A percentile compares a stretch with the other conserved stretches of the same genome.
These are phyloP conservation scores for Myocastor coypus DNA, from an alignment of 2,113 vertebrate species.

Conservation along the genomic window DNA sequence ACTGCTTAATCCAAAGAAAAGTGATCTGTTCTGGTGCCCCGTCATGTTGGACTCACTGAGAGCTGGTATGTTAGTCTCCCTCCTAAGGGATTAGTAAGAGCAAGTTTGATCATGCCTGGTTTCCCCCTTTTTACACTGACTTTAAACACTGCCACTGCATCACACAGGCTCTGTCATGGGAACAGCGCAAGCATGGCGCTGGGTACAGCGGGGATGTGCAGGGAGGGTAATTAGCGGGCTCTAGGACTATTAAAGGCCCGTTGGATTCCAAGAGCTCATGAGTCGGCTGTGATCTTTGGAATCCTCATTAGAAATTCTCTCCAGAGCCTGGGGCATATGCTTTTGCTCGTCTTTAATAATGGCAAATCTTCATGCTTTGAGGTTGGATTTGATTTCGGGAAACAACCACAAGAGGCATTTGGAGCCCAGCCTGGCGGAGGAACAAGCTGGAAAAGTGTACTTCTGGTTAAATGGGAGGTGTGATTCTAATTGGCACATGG, in stretches of 20 bases:
- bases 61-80: not conserved
- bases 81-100: conserved; percentile 67
- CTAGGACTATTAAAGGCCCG: conserved; percentile 66
- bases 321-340: conserved; percentile 82
- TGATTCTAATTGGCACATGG: conserved; percentile 61
- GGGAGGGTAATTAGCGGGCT: conserved; percentile 64
- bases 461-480: conserved; percentile 77
- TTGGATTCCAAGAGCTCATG: conserved; percentile 68
- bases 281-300: conserved; percentile 79
- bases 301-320: conserved; percentile 82
- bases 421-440: conserved; percentile 79
- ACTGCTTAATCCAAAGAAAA: conserved; percentile 69
- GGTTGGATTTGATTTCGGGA: conserved; percentile 83
- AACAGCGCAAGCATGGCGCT: not conserved
- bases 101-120: conserved; percentile 61
- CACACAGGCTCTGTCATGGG: conserved; percentile 43
- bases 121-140: not conserved
- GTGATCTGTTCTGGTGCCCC: conserved; percentile 50
- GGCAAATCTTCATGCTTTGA: conserved; percentile 83
- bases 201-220: not conserved
- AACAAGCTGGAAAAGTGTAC: conserved; percentile 78
- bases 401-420: conserved; percentile 81
- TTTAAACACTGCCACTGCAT: conserved; percentile 65
- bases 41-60: not conserved
- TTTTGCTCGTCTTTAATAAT: conserved; percentile 83